Conservation (phyloP, 2,113 vertebrate species). For the Pycnonotus jocosus region DNA sequence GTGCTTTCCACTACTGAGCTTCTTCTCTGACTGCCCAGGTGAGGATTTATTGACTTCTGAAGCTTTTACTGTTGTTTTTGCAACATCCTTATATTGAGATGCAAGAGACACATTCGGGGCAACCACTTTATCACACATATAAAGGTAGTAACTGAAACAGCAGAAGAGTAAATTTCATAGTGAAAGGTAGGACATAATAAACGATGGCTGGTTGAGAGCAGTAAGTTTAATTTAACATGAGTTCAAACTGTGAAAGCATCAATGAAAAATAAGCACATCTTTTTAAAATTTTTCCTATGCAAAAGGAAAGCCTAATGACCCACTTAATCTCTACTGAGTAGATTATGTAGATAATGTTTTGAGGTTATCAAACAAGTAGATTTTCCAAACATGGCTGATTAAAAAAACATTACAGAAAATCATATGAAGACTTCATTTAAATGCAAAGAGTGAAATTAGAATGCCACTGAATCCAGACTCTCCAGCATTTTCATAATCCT, state of each 20-base stretch:
- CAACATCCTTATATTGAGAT: slow-evolving; percentile 71
- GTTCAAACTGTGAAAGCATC: neutral
- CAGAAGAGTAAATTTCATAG: slow-evolving; percentile 15
- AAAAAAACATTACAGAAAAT: neutral
- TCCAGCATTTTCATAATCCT: neutral
- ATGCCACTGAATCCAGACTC: neutral
- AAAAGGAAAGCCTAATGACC: neutral
- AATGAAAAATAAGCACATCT: neutral
- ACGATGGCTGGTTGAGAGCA: neutral
- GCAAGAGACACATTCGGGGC: slow-evolving; percentile 92
- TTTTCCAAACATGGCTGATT: neutral
- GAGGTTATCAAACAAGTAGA: neutral
- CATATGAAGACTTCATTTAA: neutral
- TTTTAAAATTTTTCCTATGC: neutral
- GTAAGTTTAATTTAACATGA: neutral
- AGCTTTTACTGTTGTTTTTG: slow-evolving; percentile 69
- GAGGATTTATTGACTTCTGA: slow-evolving; percentile 77
- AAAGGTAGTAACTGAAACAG: slow-evolving; percentile 89
- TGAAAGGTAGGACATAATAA: neutral
- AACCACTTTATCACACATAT: slow-evolving; percentile 96
- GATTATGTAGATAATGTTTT: neutral
- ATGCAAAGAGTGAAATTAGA: neutral
- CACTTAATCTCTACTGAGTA: neutral
- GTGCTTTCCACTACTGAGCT: slow-evolving; percentile 72
- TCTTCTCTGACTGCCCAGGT: slow-evolving; percentile 78